A percentile compares a stretch with the other conserved stretches of the same genome.
These are phyloP conservation scores for Eupleurogrammus muticus DNA, from an alignment of 2,797 vertebrate genomes.

Conservation along the genomic window DNA sequence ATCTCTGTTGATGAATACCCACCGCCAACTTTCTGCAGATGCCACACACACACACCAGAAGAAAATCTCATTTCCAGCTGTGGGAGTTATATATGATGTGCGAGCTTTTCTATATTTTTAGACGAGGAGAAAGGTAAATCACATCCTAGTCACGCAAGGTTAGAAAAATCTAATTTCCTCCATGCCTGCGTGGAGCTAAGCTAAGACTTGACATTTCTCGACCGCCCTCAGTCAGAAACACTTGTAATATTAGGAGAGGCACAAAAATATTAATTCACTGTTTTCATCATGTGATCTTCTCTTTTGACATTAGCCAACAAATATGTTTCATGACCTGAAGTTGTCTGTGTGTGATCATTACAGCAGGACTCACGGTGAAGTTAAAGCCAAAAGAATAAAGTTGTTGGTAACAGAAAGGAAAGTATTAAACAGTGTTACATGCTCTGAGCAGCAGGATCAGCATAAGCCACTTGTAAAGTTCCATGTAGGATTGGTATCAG, in stretches of 20 bases:
- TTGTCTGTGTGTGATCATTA: neutral
- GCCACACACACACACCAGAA: slow-evolving; percentile 16
- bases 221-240: neutral
- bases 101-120: slow-evolving; percentile 55
- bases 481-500: no score
- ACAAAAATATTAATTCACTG: neutral
- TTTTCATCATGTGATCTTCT: slow-evolving; percentile 7
- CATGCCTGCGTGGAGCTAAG: slow-evolving; percentile 18
- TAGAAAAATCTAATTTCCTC: slow-evolving; percentile 39
- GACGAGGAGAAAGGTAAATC: slow-evolving; percentile 44
- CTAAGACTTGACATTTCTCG: slow-evolving; percentile 3
- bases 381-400: neutral
- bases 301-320: neutral
- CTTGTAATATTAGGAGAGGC: neutral
- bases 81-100: slow-evolving; percentile 41
- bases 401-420: neutral
- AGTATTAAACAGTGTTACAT: neutral
- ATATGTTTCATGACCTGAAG: neutral
- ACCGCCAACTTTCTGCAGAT: slow-evolving; percentile 25
- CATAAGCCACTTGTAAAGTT: neutral
- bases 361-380: neutral
- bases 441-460: neutral
- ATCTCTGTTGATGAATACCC: slow-evolving; percentile 60
- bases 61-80: slow-evolving; percentile 49
- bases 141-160: slow-evolving; percentile 25